Conservation (phyloP, 2,113 vertebrate genomes). For the Plotosus lineatus region DNA sequence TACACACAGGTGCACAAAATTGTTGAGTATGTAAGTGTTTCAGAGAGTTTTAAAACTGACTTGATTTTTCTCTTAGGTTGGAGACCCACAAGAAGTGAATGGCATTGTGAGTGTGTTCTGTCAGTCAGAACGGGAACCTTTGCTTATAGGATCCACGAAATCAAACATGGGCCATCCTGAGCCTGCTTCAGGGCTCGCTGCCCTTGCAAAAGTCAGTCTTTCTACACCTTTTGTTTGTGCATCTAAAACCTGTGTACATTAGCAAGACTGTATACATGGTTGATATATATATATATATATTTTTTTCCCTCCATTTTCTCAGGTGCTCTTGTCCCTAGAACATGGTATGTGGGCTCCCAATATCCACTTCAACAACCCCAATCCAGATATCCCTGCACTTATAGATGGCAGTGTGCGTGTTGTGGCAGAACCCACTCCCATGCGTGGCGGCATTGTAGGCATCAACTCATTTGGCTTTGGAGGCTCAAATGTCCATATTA, state of each 20-base stretch:
- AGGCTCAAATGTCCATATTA: conserved; percentile 90
- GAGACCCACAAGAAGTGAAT: conserved; percentile 92
- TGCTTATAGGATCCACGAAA: conserved; percentile 92
- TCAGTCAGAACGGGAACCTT: conserved; percentile 68
- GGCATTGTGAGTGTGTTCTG: conserved; percentile 81
- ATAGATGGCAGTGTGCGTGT: conserved; percentile 78
- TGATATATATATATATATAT: not conserved
- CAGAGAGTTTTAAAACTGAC: not conserved
- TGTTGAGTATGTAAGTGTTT: not conserved
- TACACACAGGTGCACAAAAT: not conserved
- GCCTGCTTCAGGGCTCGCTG: conserved; percentile 89
- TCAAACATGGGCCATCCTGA: conserved; percentile 98
- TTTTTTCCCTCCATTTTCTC: not conserved
- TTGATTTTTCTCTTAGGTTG: conserved; percentile 74
- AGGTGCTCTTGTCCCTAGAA: conserved; percentile 91
- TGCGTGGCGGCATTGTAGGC: conserved; percentile 82
- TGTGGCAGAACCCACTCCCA: conserved; percentile 78
- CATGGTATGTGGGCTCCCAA: conserved; percentile 91
- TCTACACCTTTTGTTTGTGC: too few species aligned
- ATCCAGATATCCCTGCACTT: conserved; percentile 86
- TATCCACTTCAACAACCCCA: conserved; percentile 83
- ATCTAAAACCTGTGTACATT: not conserved
- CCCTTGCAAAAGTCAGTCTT: conserved; percentile 81
- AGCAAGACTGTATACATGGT: not conserved
- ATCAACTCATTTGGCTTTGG: conserved; percentile 97